Percentiles rank a stretch among this genome's conserved stretches.
phyloP scores from a whole-genome alignment of 1,140 invertebrate species.

The Diorhabda sublineata region DNA sequence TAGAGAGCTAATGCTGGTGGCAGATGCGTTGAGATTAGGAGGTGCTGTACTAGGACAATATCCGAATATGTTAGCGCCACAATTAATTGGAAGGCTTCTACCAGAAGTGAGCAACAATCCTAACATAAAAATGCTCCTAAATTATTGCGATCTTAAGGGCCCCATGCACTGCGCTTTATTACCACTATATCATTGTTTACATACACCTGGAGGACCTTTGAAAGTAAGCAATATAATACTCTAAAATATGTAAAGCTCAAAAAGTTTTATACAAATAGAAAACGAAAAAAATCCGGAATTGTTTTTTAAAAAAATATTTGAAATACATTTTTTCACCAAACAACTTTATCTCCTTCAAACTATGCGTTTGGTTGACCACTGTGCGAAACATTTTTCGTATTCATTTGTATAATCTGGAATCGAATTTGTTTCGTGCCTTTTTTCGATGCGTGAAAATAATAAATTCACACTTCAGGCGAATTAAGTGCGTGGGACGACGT shows the following conservation, averaged over 20 bases:
- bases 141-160: conserved; percentile 85
- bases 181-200: conserved; percentile 91
- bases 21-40: conserved; percentile 88
- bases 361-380: too few species aligned
- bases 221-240: conserved; percentile 59
- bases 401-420: too few species aligned
- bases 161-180: conserved; percentile 84
- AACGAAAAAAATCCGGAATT: too few species aligned
- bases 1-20: conserved; percentile 88
- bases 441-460: too few species aligned
- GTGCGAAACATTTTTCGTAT: too few species aligned
- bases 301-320: too few species aligned
- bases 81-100: conserved; percentile 86
- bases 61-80: conserved; percentile 94
- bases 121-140: conserved; percentile 79
- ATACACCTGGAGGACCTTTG: conserved; percentile 94
- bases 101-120: conserved; percentile 85
- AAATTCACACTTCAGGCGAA: too few species aligned
- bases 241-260: background rate
- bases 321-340: too few species aligned
- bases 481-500: too few species aligned
- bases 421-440: too few species aligned
- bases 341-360: too few species aligned
- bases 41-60: conserved; percentile 85
- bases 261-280: background rate